Evolutionary conservation across 2,113 vertebrate genomes (phyloP).

Genomic region (Solenodon paradoxus): DNA sequence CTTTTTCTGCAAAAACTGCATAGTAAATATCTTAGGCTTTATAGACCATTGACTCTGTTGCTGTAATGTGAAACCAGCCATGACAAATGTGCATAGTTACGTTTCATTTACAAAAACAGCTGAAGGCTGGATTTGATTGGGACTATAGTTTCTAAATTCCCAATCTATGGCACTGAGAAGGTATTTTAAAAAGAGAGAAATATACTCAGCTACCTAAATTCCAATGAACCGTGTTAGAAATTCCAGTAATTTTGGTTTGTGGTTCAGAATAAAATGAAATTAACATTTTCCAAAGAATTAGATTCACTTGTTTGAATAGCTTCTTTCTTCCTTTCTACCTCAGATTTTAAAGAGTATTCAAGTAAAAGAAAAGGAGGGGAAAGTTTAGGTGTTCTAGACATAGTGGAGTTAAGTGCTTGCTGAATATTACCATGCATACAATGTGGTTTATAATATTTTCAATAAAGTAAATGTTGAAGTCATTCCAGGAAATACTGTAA

Average conservation of each 20-base stretch:
- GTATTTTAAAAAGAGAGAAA: not conserved
- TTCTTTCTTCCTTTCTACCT: not conserved
- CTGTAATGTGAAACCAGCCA: not conserved
- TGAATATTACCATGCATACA: not conserved
- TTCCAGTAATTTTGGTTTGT: not conserved
- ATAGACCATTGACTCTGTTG: not conserved
- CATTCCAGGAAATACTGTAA: constrained; percentile 48
- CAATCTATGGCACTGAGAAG: not conserved
- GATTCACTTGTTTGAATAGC: not conserved
- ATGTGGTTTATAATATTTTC: constrained; percentile 37
- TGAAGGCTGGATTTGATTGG: not conserved
- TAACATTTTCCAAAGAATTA: constrained; percentile 5
- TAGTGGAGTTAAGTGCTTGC: not conserved
- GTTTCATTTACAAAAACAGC: not conserved
- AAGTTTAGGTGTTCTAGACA: not conserved
- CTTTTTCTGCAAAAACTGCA: not conserved
- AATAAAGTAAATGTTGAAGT: constrained; percentile 39
- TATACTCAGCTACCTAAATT: not conserved
- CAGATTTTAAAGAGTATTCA: not conserved
- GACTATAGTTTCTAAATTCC: not conserved
- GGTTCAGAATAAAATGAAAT: not conserved
- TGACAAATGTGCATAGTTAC: not conserved
- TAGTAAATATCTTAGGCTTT: not conserved
- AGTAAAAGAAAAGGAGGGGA: not conserved
- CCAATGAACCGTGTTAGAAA: constrained; percentile 3